Evolutionary conservation across 2,113 vertebrate species (phyloP).

Genomic region (Columba janthina): DNA sequence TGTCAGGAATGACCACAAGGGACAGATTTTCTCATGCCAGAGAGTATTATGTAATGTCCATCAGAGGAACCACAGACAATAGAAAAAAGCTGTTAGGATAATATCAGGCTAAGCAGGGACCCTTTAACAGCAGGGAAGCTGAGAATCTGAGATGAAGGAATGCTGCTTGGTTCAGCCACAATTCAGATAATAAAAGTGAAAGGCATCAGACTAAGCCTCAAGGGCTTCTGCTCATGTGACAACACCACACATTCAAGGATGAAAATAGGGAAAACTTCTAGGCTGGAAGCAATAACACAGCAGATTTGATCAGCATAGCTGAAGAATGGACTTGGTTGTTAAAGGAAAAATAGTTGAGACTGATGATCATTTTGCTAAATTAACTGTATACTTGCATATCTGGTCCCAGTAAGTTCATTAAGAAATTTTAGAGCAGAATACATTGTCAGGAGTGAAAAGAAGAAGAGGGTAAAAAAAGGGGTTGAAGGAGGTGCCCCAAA

Average conservation of each 20-base stretch:
- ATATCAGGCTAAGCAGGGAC: not conserved
- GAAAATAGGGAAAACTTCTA: not conserved
- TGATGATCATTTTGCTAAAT: not conserved
- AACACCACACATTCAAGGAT: not conserved
- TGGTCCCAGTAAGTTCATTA: not conserved
- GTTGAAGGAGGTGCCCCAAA: not conserved
- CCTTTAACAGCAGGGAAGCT: not conserved
- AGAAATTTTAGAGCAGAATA: not conserved
- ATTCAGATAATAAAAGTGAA: not conserved
- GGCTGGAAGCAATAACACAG: not conserved
- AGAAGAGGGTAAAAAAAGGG: not conserved
- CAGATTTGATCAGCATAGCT: not conserved
- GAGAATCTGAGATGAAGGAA: not conserved
- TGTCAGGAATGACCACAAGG: not conserved
- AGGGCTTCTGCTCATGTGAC: not conserved
- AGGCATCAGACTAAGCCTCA: not conserved
- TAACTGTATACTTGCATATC: not conserved
- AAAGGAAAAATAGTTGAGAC: not conserved
- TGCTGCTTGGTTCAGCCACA: not conserved
- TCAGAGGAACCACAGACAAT: not conserved
- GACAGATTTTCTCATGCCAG: not conserved
- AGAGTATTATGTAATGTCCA: not conserved
- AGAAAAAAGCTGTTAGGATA: not conserved
- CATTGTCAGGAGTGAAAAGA: not conserved
- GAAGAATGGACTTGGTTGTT: not conserved